Base-by-base conservation (phyloP, 2,888 invertebrate species). In the Catonia carolina region DNA sequence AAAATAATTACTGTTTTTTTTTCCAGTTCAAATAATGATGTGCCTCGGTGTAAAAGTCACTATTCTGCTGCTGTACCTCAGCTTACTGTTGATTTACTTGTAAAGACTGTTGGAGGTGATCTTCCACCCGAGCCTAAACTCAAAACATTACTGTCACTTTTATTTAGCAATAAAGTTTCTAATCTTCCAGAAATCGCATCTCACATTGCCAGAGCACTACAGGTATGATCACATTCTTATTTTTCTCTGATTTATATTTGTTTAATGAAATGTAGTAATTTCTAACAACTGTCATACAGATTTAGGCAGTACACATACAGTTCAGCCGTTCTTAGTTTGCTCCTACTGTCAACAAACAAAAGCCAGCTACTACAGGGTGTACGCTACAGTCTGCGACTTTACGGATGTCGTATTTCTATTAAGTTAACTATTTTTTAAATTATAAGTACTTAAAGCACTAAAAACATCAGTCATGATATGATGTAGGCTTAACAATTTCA, bases 41-140 rank as follows among this genome's bases (percentile, higher is more conserved):
- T 14, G n/a, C 15, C 5, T 37, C 15, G 12, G 15, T 14, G 37
- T 14, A 37, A 37, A 14, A 15, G 12, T 37, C 5, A 37, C 37
- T 37, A 37, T 37, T 35, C 45, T 22, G 20, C 2, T n/a, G 17
- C 54, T 12, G 45, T 58, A 15, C 23, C 53, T 1, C 53, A 51
- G n/a, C 27, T 58, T 14, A 37, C 58, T 22, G 18, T 48, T 17
- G 54, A 54, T 5, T 23, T 31, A n/a, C 41, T 50, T 12, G 42
- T 37, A 17, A 41, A 50, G 12, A 45, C 45, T 12, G 45, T 27
- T 18, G 45, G 45, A 2, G 45, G 45, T 2, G 45, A 14, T 22
- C 23, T 49, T 20, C 6, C 17, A 31, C 54, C 58, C 15, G 58
- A 58, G 50, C 58, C 58, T 6, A 39, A 50, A 22, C 45, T 58